A percentile compares a stretch with the other conserved stretches of the same genome.
These are phyloP conservation scores for Conger conger DNA, from an alignment of 2,113 vertebrate genomes.

Conservation along the genomic window DNA sequence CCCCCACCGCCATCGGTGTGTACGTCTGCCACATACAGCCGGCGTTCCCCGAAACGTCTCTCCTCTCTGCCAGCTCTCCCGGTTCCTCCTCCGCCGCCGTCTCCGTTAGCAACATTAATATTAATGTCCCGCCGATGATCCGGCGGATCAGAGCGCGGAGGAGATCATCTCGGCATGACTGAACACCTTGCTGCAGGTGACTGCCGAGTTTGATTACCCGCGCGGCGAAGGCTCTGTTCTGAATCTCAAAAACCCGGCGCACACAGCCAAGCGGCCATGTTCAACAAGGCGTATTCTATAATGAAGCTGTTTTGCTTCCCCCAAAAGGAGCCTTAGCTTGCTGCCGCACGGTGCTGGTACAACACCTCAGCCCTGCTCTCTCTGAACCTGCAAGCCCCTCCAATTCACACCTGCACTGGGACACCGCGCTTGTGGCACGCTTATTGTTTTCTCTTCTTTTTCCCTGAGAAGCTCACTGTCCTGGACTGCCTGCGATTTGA, in stretches of 20 bases:
- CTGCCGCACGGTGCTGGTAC: neutral
- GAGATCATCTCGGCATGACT: constrained; percentile 54
- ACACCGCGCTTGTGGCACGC: neutral
- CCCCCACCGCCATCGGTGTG: neutral
- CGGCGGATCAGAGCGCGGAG: constrained; percentile 54
- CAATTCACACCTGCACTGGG: neutral
- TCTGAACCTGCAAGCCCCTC: neutral
- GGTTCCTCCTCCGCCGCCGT: constrained; percentile 12
- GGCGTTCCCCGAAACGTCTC: neutral
- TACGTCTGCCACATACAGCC: neutral
- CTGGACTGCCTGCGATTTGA: constrained; percentile 33
- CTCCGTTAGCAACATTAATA: constrained; percentile 61
- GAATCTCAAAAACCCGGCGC: neutral
- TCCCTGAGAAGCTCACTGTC: neutral
- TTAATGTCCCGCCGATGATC: constrained; percentile 50
- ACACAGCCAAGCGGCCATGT: neutral
- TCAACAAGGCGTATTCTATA: neutral
- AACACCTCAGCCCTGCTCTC: neutral
- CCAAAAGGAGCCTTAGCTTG: neutral
- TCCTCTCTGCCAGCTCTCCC: neutral
- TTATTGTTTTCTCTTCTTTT: neutral
- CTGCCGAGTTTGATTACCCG: constrained; percentile 64
- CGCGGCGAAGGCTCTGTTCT: constrained; percentile 54
- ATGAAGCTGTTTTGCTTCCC: neutral
- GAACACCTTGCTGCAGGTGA: constrained; percentile 70